A percentile compares a stretch with the other conserved stretches of the same genome.
Conservation (phyloP, 2,888 invertebrate species). For the Eumacrocentrus americanus region DNA sequence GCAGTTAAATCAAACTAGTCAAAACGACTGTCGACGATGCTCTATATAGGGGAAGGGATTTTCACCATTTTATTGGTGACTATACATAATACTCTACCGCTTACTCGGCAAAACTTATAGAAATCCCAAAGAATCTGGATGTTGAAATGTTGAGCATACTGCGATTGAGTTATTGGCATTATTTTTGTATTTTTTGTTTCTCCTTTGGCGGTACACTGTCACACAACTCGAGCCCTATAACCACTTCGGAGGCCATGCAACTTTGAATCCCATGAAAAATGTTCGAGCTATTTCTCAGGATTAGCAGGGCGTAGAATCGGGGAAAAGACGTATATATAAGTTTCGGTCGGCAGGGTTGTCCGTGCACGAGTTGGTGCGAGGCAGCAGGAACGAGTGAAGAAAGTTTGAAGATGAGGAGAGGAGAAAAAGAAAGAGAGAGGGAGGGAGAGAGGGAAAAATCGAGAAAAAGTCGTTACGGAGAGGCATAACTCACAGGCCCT, state of each 20-base stretch:
- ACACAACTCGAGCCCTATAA: slow-evolving; percentile 39
- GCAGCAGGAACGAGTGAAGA: slow-evolving; percentile 17
- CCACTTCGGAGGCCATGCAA: slow-evolving; percentile 37
- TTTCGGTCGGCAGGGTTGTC: slow-evolving; percentile 9
- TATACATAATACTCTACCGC: too few species aligned
- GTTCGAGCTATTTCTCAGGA: slow-evolving; percentile 52
- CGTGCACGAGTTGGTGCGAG: slow-evolving; percentile 23
- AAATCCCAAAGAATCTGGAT: too few species aligned
- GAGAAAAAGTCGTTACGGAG: slow-evolving; percentile 49
- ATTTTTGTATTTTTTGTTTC: too few species aligned
- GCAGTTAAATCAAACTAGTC: too few species aligned
- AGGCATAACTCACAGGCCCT: slow-evolving; percentile 51
- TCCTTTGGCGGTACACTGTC: too few species aligned
- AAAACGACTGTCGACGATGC: too few species aligned
- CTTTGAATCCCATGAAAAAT: slow-evolving; percentile 53
- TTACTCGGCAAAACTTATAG: too few species aligned
- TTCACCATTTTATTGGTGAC: too few species aligned
- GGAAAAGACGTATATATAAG: slow-evolving; percentile 28
- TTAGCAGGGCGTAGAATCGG: slow-evolving; percentile 42
- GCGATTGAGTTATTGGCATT: too few species aligned
- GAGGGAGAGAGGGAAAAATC: slow-evolving; percentile 31
- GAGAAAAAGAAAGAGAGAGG: slow-evolving; percentile 13
- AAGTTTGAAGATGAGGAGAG: slow-evolving; percentile 22
- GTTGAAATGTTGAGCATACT: too few species aligned
- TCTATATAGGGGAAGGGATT: too few species aligned